Conservation (phyloP, 2,888 invertebrate species). For the Drosophila borborema region DNA sequence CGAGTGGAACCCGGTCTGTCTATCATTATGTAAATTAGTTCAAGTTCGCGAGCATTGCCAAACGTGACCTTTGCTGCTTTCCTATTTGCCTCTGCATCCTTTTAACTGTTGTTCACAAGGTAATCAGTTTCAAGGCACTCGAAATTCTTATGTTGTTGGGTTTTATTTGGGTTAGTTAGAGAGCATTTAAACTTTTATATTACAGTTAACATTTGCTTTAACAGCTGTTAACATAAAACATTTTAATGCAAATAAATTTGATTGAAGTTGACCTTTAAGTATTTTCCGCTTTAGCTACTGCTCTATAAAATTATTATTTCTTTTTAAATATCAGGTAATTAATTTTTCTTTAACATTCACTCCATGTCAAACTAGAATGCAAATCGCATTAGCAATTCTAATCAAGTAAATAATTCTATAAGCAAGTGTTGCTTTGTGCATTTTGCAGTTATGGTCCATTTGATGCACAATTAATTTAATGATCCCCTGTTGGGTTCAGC, state of each 20-base stretch:
- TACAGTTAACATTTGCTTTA: background rate
- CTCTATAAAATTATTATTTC: background rate
- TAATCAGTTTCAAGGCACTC: slow-evolving; percentile 39
- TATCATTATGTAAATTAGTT: slow-evolving; percentile 79
- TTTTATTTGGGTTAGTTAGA: slow-evolving; percentile 11
- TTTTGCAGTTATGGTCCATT: background rate
- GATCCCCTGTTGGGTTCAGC: background rate
- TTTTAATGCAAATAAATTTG: background rate
- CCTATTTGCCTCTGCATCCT: background rate
- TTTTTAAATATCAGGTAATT: background rate
- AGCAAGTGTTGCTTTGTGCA: background rate
- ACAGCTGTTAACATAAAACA: background rate
- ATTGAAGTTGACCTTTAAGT: background rate
- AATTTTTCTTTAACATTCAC: background rate
- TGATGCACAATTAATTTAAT: slow-evolving; percentile 11
- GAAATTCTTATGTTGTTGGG: slow-evolving; percentile 12
- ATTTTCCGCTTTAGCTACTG: background rate
- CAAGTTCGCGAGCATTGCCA: slow-evolving; percentile 56
- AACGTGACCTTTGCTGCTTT: slow-evolving; percentile 51
- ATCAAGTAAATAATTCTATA: background rate
- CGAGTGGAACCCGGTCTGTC: slow-evolving; percentile 25
- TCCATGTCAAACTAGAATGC: background rate
- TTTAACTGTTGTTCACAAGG: slow-evolving; percentile 15
- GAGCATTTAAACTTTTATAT: no score
- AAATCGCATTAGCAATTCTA: background rate